A percentile compares a stretch with the other conserved stretches of the same genome.
Evolutionary conservation across 2,113 vertebrate species (phyloP).

Genomic region (Phainopepla nitens): DNA sequence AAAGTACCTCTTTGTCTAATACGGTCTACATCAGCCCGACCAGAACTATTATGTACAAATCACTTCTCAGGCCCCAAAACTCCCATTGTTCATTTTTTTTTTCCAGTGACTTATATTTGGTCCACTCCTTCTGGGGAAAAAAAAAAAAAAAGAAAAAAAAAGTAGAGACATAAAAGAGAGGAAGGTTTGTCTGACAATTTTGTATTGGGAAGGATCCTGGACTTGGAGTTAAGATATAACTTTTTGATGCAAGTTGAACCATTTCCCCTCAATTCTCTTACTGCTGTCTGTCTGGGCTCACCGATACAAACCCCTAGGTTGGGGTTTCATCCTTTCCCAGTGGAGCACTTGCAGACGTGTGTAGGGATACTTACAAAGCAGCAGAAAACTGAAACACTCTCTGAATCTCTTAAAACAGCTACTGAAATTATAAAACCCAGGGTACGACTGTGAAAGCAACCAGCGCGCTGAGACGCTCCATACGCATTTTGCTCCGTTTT

Average conservation of each 20-base stretch:
- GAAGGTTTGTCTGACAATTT: background rate
- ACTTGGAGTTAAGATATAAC: background rate
- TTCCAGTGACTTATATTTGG: background rate
- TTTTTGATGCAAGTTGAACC: background rate
- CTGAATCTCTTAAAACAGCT: background rate
- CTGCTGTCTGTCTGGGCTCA: background rate
- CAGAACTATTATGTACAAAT: background rate
- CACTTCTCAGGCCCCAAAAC: background rate
- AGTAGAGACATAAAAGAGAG: background rate
- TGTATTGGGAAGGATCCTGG: background rate
- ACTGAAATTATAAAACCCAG: background rate
- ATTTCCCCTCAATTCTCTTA: background rate
- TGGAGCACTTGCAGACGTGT: background rate
- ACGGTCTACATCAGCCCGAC: background rate
- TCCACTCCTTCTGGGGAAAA: background rate
- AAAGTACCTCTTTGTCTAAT: background rate
- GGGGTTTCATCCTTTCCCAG: background rate
- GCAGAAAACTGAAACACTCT: background rate
- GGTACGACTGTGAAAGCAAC: background rate
- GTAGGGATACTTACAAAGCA: background rate
- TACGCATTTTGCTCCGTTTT: accelerated
- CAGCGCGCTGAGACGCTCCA: accelerated
- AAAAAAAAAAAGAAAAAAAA: background rate
- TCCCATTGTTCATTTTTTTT: background rate
- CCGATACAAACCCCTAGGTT: accelerated